Base-by-base conservation (phyloP, 2,113 vertebrate species). In the Elephantulus edwardii region DNA sequence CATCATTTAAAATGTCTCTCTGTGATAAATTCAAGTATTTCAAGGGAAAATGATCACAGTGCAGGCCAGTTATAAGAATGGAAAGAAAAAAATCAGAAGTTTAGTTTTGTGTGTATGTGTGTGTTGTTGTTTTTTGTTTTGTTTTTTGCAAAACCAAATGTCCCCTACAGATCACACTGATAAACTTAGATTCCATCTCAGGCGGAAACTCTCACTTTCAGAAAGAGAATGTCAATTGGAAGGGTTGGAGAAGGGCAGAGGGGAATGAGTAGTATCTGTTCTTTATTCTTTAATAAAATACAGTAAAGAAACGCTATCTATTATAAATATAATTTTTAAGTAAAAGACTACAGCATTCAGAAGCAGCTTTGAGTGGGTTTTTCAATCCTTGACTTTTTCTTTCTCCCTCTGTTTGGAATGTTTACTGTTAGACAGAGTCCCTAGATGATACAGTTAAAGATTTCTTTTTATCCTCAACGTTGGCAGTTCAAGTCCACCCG, bases 291-390 rank as follows among this genome's bases (percentile, higher is more conserved):
- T 46, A 77, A 88, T 68, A 42, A 86, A 86, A 93, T 19, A 38
- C 2, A 22, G 19, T 68, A 8, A 38, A 19, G n/a, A 66, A 66
- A 35, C 38, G 22, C 38, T 20, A 38, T 26, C 28, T 78, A 28
- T 16, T 75, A 22, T 19, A 75, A 88, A 80, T 28, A 72, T 4
- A 74, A 68, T 64, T 93, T 91, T 60, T 44, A 86, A 88, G 58
- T 77, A 74, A 48, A 86, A 80, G 93, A 93, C 52, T 12, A 12
- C 0, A 85, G 14, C 68, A 74, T 62, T 86, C 56, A 44, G 46
- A 93, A 74, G 7, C 26, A 13, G 2, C 50, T 77, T 80, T 14
- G 42, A n/a, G n/a, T n/a, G 42, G 2, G 48, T 35, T 26, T 87
- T 81, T 88, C 46, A n/a, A 77, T 8, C 71, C 26, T n/a, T 82